Conservation (phyloP, 2,113 vertebrate genomes). For the Alaudala cheleensis region DNA sequence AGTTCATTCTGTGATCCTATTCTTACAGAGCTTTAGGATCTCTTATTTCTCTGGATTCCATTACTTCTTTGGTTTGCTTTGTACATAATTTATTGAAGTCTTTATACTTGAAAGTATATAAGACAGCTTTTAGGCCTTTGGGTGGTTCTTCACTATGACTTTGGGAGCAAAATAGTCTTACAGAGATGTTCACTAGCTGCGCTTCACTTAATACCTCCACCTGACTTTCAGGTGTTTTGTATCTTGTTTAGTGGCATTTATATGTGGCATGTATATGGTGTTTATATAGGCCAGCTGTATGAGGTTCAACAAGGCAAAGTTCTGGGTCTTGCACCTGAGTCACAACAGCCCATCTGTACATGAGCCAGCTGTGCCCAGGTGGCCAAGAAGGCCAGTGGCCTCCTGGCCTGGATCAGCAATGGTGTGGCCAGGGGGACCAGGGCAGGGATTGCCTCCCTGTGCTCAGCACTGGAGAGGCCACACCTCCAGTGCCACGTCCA, state of each 20-base stretch:
- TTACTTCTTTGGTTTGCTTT: conserved; percentile 21
- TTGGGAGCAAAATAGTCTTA: background rate
- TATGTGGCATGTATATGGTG: background rate
- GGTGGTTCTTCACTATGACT: background rate
- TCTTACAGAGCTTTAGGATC: background rate
- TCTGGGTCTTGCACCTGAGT: background rate
- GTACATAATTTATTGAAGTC: background rate
- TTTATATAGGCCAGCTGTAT: background rate
- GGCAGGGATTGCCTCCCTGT: background rate
- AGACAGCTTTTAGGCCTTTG: background rate
- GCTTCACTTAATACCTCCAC: background rate
- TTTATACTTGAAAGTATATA: background rate
- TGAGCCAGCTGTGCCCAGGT: background rate
- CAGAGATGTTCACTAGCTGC: background rate
- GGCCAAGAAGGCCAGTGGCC: background rate
- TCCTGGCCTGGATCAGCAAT: background rate
- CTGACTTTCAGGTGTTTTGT: background rate
- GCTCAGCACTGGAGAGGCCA: background rate
- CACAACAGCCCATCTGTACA: background rate
- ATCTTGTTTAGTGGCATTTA: background rate
- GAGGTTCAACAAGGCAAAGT: background rate
- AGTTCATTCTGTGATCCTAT: background rate
- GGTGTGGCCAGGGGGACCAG: background rate
- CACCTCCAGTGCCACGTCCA: background rate
- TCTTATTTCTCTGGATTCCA: conserved; percentile 19